Evolutionary conservation across 2,888 invertebrate genomes (phyloP).

Genomic region (Encarsia formosa): DNA sequence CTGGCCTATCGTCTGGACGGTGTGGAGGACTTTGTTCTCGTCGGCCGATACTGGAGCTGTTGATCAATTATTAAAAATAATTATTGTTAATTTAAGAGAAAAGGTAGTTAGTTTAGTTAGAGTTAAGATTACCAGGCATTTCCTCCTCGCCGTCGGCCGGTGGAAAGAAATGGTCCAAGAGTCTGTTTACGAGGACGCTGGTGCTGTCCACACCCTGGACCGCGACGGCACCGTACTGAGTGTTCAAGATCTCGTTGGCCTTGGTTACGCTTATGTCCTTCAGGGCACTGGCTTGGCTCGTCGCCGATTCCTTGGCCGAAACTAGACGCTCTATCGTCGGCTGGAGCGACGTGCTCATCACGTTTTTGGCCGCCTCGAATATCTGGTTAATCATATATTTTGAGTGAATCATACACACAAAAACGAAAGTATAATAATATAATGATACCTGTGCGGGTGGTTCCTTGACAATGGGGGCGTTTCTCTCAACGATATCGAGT

Average conservation of each 20-base stretch:
- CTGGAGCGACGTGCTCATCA: constrained; percentile 45
- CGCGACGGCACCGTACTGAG: constrained; percentile 67
- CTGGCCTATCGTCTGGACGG: constrained; percentile 70
- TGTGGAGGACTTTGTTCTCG: constrained; percentile 67
- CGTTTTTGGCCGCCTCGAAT: constrained; percentile 46
- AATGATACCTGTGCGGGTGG: constrained; percentile 57
- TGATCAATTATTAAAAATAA: no score
- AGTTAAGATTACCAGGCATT: constrained; percentile 49
- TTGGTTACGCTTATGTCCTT: constrained; percentile 69
- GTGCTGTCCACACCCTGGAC: constrained; percentile 67
- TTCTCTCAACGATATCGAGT: constrained; percentile 56
- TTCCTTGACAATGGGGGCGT: constrained; percentile 57
- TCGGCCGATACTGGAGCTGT: constrained; percentile 62
- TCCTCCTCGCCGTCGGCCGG: constrained; percentile 53
- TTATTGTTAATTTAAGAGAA: no score
- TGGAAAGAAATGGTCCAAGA: constrained; percentile 73
- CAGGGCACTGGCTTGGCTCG: constrained; percentile 62
- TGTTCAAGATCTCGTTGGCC: constrained; percentile 67
- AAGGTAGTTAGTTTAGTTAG: no score
- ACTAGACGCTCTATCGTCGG: constrained; percentile 49
- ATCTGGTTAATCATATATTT: no score
- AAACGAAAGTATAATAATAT: background rate
- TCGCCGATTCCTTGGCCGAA: constrained; percentile 55
- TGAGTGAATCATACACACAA: no score
- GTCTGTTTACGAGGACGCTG: constrained; percentile 65